phyloP scores from a whole-genome alignment of 2,797 vertebrate species.

The Eupleurogrammus muticus region DNA sequence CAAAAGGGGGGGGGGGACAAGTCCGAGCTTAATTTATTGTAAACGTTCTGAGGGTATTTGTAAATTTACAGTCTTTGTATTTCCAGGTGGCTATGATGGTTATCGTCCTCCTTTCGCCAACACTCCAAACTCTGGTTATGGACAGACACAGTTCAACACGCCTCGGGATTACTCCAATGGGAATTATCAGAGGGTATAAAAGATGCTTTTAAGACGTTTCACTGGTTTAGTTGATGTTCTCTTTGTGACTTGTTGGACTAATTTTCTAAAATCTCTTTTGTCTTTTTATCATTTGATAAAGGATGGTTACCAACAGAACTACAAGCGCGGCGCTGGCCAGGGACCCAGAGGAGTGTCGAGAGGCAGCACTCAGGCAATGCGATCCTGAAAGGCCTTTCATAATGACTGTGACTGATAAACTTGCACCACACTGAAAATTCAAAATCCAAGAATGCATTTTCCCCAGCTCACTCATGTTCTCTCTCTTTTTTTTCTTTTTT shows the following conservation, averaged over 20 bases:
- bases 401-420: slow-evolving; percentile 82
- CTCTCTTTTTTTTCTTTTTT: slow-evolving; percentile 60
- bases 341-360: slow-evolving; percentile 94
- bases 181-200: slow-evolving; percentile 93
- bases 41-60: not conserved
- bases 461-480: slow-evolving; percentile 73
- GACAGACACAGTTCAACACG: slow-evolving; percentile 93
- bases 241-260: no score
- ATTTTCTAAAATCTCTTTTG: slow-evolving; percentile 37
- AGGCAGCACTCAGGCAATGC: slow-evolving; percentile 88
- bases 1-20: not conserved
- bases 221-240: not conserved
- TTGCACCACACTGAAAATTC: slow-evolving; percentile 84
- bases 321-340: slow-evolving; percentile 95
- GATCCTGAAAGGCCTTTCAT: slow-evolving; percentile 82
- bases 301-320: slow-evolving; percentile 98
- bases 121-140: slow-evolving; percentile 94
- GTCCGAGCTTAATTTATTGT: not conserved
- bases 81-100: slow-evolving; percentile 94
- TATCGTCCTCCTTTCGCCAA: slow-evolving; percentile 95
- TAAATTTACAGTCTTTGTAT: slow-evolving; percentile 6
- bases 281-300: slow-evolving; percentile 58
- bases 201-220: slow-evolving; percentile 11
- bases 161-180: slow-evolving; percentile 94
- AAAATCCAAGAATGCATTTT: slow-evolving; percentile 76